Conservation (phyloP, 2,888 invertebrate genomes). For the Lepetodrilus schrolli region DNA sequence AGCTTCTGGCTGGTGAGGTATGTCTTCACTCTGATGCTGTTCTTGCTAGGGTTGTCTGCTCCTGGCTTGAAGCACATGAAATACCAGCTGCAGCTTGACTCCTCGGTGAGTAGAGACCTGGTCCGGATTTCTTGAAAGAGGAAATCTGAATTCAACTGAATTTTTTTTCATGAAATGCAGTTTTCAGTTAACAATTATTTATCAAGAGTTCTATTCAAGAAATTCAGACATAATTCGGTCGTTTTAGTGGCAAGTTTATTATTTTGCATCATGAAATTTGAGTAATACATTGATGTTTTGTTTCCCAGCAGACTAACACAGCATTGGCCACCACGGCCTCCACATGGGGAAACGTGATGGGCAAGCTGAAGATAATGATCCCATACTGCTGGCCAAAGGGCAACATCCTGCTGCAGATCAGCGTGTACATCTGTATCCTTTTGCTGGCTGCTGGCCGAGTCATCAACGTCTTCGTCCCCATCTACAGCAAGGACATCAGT, state of each 20-base stretch:
- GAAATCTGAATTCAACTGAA: neutral
- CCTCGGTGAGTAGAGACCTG: neutral
- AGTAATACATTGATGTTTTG: no score
- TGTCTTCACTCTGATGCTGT: slow-evolving; percentile 84
- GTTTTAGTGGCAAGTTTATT: no score
- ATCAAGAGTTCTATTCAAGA: no score
- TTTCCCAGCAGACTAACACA: no score
- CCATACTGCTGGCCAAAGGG: slow-evolving; percentile 97
- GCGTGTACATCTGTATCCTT: slow-evolving; percentile 87
- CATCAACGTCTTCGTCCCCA: slow-evolving; percentile 92
- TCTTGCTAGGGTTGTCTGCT: slow-evolving; percentile 79
- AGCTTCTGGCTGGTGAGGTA: slow-evolving; percentile 88
- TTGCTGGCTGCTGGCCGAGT: slow-evolving; percentile 86
- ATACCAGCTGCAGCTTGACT: neutral
- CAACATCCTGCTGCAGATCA: slow-evolving; percentile 82
- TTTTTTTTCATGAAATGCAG: no score
- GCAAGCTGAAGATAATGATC: slow-evolving; percentile 85
- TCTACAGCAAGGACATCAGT: slow-evolving; percentile 95
- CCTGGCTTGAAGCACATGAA: slow-evolving; percentile 1
- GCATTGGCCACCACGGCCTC: no score
- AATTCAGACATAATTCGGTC: no score
- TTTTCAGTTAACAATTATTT: no score
- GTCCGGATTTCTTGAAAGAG: neutral
- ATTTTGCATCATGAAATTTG: no score
- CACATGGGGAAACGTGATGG: slow-evolving; percentile 79